phyloP scores from a whole-genome alignment of 2,113 vertebrate species.

The Eleginops maclovinus region DNA sequence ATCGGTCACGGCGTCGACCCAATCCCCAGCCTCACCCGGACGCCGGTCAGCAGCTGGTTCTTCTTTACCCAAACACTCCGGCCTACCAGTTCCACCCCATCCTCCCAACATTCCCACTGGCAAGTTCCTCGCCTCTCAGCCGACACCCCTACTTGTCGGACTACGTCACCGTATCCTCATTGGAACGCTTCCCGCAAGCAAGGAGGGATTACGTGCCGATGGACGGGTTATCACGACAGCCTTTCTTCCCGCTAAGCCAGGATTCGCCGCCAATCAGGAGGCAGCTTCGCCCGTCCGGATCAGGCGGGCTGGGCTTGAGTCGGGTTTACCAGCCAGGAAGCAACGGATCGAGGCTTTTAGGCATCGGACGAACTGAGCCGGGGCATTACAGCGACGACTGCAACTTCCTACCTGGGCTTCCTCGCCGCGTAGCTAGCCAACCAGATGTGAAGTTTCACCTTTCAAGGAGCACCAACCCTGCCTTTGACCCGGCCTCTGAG shows the following conservation, averaged over 20 bases:
- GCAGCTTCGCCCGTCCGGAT: slow-evolving; percentile 65
- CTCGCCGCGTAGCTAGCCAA: slow-evolving; percentile 90
- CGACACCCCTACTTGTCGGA: slow-evolving; percentile 78
- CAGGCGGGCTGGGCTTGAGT: slow-evolving; percentile 71
- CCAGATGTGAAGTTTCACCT: slow-evolving; percentile 89
- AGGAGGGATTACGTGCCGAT: slow-evolving; percentile 50
- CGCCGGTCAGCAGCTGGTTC: slow-evolving; percentile 81
- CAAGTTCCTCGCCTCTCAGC: slow-evolving; percentile 41
- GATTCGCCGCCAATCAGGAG: slow-evolving; percentile 56
- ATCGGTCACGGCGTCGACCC: slow-evolving; percentile 69
- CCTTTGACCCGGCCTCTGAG: slow-evolving; percentile 84
- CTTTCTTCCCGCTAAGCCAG: slow-evolving; percentile 27
- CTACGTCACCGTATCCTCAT: slow-evolving; percentile 80
- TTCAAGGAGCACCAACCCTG: slow-evolving; percentile 61
- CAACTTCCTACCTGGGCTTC: slow-evolving; percentile 85
- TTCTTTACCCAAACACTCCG: slow-evolving; percentile 80
- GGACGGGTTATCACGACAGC: slow-evolving; percentile 69
- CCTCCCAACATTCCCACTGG: slow-evolving; percentile 82
- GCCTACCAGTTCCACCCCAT: slow-evolving; percentile 84
- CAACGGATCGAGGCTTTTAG: slow-evolving; percentile 52
- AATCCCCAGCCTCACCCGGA: slow-evolving; percentile 75
- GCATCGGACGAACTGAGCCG: slow-evolving; percentile 61
- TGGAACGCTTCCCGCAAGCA: slow-evolving; percentile 81
- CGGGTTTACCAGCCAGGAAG: slow-evolving; percentile 72
- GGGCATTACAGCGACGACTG: slow-evolving; percentile 84